These are phyloP conservation scores for Ichneumoninae sp. DNA, from an alignment of 2,888 invertebrate species.

Conservation along the genomic window DNA sequence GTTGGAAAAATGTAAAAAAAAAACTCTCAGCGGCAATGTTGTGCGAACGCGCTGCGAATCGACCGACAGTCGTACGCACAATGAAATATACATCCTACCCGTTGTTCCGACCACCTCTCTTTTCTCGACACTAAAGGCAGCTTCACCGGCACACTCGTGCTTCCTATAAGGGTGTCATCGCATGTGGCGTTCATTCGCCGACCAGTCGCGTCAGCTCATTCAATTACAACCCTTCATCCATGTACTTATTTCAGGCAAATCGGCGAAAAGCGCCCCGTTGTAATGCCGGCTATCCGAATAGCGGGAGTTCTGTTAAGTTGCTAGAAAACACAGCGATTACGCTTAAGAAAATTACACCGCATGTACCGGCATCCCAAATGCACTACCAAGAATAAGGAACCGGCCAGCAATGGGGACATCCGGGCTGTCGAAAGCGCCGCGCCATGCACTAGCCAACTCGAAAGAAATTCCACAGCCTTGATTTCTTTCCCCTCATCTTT, in stretches of 20 bases:
- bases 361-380: not conserved
- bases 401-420: not conserved
- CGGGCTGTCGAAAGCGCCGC: not conserved
- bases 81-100: not conserved
- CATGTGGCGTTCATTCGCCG: not conserved
- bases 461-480: not conserved
- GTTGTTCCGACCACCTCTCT: not conserved
- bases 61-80: slow-evolving; percentile 36
- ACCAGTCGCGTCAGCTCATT: not conserved
- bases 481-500: slow-evolving; percentile 4
- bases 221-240: not conserved
- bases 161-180: not conserved
- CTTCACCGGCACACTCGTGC: too few relatives aligned
- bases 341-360: not conserved
- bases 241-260: not conserved
- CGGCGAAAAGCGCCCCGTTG: too few relatives aligned
- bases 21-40: not conserved
- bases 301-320: not conserved
- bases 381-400: not conserved
- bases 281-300: not conserved
- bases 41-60: slow-evolving; percentile 8
- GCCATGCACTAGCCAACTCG: not conserved
- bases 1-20: not conserved
- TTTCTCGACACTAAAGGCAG: too few relatives aligned
- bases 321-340: not conserved